These are phyloP conservation scores for Drosophila tristis DNA, from an alignment of 1,140 invertebrate species.

Conservation along the genomic window DNA sequence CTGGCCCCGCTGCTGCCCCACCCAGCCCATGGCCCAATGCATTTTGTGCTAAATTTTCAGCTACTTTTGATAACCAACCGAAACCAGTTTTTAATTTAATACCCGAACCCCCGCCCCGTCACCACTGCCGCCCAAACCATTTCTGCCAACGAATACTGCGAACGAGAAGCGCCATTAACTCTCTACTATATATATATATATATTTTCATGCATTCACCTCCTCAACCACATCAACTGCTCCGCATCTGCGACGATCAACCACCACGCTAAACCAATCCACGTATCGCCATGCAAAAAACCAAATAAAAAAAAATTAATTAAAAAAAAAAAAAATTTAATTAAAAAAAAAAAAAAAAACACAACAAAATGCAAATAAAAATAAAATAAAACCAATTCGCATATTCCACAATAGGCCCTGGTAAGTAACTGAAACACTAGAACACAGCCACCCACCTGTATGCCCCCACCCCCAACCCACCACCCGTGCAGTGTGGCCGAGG, in stretches of 20 bases:
- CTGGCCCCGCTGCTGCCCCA: too few relatives aligned
- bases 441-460: background rate
- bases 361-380: too few relatives aligned
- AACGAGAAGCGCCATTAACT: conserved; percentile 22
- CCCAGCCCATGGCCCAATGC: too few relatives aligned
- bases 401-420: conserved; percentile 45
- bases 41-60: background rate
- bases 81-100: background rate
- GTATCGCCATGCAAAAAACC: conserved; percentile 40
- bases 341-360: background rate
- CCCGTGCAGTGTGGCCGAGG: too few relatives aligned
- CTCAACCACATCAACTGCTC: conserved; percentile 38
- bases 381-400: conserved; percentile 26
- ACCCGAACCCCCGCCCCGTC: background rate
- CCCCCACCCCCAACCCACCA: too few relatives aligned
- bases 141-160: background rate
- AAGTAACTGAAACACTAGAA: conserved; percentile 23
- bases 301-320: conserved; percentile 2
- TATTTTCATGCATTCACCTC: conserved; percentile 54
- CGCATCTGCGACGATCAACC: conserved; percentile 30
- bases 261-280: conserved; percentile 41
- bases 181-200: conserved; percentile 36
- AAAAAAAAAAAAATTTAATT: conserved; percentile 12
- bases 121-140: background rate
- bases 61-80: conserved; percentile 2